Evolutionary conservation across 2,888 invertebrate species (phyloP).

Genomic region (Dusona sp.): DNA sequence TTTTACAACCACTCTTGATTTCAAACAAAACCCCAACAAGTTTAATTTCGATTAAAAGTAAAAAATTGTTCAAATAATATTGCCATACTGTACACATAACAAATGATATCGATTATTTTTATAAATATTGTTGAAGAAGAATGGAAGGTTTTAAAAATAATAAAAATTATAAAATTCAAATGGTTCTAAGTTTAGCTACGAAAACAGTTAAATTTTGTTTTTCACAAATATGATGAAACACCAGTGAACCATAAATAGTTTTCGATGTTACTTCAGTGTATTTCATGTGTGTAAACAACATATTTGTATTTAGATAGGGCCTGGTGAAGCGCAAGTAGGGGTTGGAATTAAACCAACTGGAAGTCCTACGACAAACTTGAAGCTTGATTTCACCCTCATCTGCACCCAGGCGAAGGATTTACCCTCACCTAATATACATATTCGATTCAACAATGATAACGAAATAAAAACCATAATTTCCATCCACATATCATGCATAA

Average conservation of each 20-base stretch:
- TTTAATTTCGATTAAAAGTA: not conserved
- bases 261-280: not conserved
- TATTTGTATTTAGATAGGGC: constrained; percentile 5
- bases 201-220: not conserved
- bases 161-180: not conserved
- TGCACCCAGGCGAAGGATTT: not conserved
- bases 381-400: constrained; percentile 45
- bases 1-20: not conserved
- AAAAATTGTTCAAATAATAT: not conserved
- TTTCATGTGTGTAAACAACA: not conserved
- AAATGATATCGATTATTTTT: not conserved
- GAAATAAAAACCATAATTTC: not conserved
- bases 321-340: not conserved
- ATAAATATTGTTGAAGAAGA: too few relatives aligned
- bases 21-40: not conserved
- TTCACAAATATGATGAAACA: not conserved
- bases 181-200: not conserved
- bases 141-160: not conserved
- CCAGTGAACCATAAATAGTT: not conserved
- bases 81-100: not conserved
- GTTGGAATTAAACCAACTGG: constrained; percentile 52
- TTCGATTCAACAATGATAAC: not conserved
- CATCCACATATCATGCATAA: not conserved
- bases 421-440: not conserved
- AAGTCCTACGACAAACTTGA: constrained; percentile 59